A percentile compares a stretch with the other conserved stretches of the same genome.
phyloP scores from a whole-genome alignment of 2,797 vertebrate species.

The Danio aesculapii region DNA sequence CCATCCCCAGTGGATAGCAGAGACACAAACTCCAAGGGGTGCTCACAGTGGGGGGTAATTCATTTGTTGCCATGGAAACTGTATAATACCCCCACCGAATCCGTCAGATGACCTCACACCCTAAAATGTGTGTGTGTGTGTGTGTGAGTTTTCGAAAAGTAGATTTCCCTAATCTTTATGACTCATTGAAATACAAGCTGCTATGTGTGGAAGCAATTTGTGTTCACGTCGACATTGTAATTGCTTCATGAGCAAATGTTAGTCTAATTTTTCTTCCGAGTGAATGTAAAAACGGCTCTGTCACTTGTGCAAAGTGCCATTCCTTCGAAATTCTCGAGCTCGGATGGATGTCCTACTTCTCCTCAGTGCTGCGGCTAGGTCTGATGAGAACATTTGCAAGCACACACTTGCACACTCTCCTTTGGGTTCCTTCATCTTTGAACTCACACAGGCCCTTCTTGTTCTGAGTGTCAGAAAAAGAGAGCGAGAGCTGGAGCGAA shows the following conservation, averaged over 20 bases:
- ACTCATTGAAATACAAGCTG: constrained; percentile 72
- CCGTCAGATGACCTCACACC: constrained; percentile 57
- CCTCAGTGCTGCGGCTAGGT: constrained; percentile 1
- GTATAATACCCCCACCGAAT: constrained; percentile 48
- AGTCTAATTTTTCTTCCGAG: not conserved
- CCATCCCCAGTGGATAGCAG: constrained; percentile 17
- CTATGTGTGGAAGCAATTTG: not conserved
- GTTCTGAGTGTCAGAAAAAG: constrained; percentile 73
- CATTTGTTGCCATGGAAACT: constrained; percentile 43
- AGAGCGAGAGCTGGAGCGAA: constrained; percentile 43
- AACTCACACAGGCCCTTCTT: constrained; percentile 80
- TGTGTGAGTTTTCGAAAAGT: constrained; percentile 31
- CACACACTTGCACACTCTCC: constrained; percentile 57
- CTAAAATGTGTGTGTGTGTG: constrained; percentile 36
- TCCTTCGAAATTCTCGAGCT: not conserved
- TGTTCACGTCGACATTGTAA: not conserved
- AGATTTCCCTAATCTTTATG: constrained; percentile 37
- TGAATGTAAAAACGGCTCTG: not conserved
- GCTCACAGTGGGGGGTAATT: constrained; percentile 55
- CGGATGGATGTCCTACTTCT: constrained; percentile 38
- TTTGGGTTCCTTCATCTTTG: constrained; percentile 66
- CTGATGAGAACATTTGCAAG: constrained; percentile 57
- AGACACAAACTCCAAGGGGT: constrained; percentile 40
- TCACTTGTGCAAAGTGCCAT: not conserved
- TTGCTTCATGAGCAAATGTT: constrained; percentile 14